Base-by-base conservation (phyloP, 1,140 invertebrate species). In the Halotydeus destructor region DNA sequence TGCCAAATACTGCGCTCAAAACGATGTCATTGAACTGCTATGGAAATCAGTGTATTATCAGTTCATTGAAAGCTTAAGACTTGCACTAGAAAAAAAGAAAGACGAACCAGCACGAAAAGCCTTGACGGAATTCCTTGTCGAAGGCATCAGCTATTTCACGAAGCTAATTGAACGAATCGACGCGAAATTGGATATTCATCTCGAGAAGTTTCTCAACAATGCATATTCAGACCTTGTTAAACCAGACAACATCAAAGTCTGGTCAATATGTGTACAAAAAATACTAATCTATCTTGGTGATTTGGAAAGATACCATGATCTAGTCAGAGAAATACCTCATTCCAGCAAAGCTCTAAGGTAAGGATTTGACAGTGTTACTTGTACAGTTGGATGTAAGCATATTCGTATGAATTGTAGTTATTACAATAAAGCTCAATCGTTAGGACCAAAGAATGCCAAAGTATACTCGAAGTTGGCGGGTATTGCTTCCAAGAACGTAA, bases 391-490 rank as follows among this genome's bases (percentile, higher is more conserved):
- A n/a, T n/a, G n/a, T n/a, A n/a, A n/a, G n/a, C n/a, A n/a, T n/a
- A n/a, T n/a, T n/a, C n/a, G n/a, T n/a, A n/a, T n/a, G n/a, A n/a
- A n/a, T 66, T 60, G 39, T 44, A 74, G 72, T 50, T 85, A 74
- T 71, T 96, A 96, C 56, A 70, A 82, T 21, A 86, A 86, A 66
- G 85, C 88, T 4, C 80, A 88, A 55, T 75, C 81, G 59, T 72
- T 91, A 18, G 83, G 88, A 60, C 85, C 86, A 1, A 85, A 88
- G 61, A 91, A 91, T 67, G 85, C 85, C 24, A 69, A 78, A 45
- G 84, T 86, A 12, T 96, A 89, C 55, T 84, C 89, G 62, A 85
- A 93, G 57, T 63, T 96, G 46, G 88, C 85, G n/a, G 70, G 93
- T 51, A 63, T 96, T 52, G 80, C 85, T 16, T 67, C 85, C 50